Conservation (phyloP, 2,888 invertebrate species). For the Lobophora halterata region DNA sequence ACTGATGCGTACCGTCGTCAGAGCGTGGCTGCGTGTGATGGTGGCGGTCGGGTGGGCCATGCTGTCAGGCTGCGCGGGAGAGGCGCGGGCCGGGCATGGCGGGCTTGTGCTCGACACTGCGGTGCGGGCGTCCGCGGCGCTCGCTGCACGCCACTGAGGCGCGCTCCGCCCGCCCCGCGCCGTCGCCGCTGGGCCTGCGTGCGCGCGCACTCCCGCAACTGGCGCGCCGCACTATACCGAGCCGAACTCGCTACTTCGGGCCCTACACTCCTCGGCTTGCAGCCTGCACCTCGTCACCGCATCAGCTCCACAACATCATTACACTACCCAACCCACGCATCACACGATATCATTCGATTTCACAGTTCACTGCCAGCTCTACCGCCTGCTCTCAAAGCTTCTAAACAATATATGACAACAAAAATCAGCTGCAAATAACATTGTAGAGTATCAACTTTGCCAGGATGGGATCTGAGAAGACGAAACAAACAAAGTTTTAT, state of each 20-base stretch:
- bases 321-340: conserved; percentile 45
- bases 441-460: conserved; percentile 6
- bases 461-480: conserved; percentile 5
- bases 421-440: conserved; percentile 32
- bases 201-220: conserved; percentile 64
- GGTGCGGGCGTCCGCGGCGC: conserved; percentile 80
- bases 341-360: conserved; percentile 38
- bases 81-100: conserved; percentile 80
- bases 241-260: conserved; percentile 24
- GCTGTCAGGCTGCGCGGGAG: conserved; percentile 79
- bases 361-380: background rate
- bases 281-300: conserved; percentile 27
- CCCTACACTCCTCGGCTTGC: conserved; percentile 12
- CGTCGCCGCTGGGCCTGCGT: conserved; percentile 41
- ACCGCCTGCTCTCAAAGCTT: background rate
- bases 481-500: conserved; percentile 15
- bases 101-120: conserved; percentile 78
- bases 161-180: conserved; percentile 67
- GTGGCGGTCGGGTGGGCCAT: conserved; percentile 78
- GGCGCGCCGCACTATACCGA: conserved; percentile 40
- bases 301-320: conserved; percentile 13
- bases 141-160: conserved; percentile 77
- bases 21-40: conserved; percentile 80
- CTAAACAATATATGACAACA: conserved; percentile 1
- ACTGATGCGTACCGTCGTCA: conserved; percentile 79